Evolutionary conservation across 2,797 vertebrate species (phyloP), one percentile per base, ranked within the genome.

Genomic region (Acrossocheilus fasciatus): DNA sequence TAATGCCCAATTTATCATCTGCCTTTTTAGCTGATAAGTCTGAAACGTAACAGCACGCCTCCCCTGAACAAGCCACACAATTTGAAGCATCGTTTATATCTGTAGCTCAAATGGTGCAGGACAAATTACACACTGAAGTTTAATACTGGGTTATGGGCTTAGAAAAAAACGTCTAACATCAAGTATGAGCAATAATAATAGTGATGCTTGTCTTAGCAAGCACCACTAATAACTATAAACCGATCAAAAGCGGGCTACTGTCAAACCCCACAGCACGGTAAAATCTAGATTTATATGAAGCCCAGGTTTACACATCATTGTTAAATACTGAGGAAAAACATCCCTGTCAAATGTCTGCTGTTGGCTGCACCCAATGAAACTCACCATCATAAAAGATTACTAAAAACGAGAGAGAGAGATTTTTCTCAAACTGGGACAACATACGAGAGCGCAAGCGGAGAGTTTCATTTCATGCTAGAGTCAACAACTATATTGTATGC

Each of bases 381-480:
- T 47, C 54, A 17, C 26, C 76, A 66, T 66, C 72, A 83, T 66
- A 75, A 76, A 83, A 83, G 14, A 83, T 83, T 11, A 64, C 57
- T 2, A 75, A 75, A 75, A 39, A 39, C 1, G 0, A 34, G 9
- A 82, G 8, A 41, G 54, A 41, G 54, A 72, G 11, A 30, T 43
- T 59, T 82, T 30, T 57, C 39, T 62, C 20, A 57, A 73, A 82
- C 39, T 59, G 59, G 12, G 34, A 76, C 18, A 76, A 76, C 73
- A 84, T 77, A 66, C 34, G 76, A 84, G 45, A 47, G 45, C 83
- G 54, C 9, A 84, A 43, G 73, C 15, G 1, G 34, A 77, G 59
- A 84, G 62, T 84, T 84, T 84, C 45, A 84, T 77, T 84, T 77
- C 83, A 84, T 77, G 83, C 83, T 68, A 77, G 45, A 84, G 73